Evolutionary conservation across 2,113 vertebrate genomes (phyloP), one percentile per base, ranked within the genome.

Genomic region (Anolis sagrei): DNA sequence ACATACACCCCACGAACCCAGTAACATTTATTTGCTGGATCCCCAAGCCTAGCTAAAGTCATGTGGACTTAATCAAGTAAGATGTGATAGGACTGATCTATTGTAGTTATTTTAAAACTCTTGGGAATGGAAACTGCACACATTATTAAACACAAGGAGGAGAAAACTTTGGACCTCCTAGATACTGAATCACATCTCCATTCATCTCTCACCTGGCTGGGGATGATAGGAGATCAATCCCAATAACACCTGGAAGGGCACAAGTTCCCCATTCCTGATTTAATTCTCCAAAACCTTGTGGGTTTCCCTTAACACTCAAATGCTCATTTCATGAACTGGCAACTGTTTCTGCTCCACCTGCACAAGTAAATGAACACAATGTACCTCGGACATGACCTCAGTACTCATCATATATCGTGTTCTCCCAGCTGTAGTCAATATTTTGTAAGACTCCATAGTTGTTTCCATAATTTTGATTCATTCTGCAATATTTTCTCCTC

Each of bases 351-450:
- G 86, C 80, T 90, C 82, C 11, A 11, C 66, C 87, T 91, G 90
- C 80, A 86, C 88, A 87, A 89, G 82, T 88, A 89, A 93, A 91
- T 92, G 86, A 92, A 83, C 66, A 92, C 90, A 93, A 91, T 44
- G 32, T 89, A 61, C 76, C 69, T 1, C 87, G 88, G 78, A 81
- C 74, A 85, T 92, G 87, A 94, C 89, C 85, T 93, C 92, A 92
- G 34, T 25, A 25, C 78, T 64, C 82, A 84, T 79, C 49, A 39
- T 92, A 82, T 86, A 86, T 86, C 82, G 34, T 32, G 5, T 61
- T 87, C 39, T 86, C 82, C 83, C 7, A 85, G 76, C 64, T 88
- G 79, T 87, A 91, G 66, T 90, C 83, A 88, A 83, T 68, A 76
- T 83, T 92, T 89, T 90, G 83, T 89, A 87, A 92, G 89, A 89